Evolutionary conservation across 2,113 vertebrate genomes (phyloP), one percentile per base, ranked within the genome.

Genomic region (Otus sunia): DNA sequence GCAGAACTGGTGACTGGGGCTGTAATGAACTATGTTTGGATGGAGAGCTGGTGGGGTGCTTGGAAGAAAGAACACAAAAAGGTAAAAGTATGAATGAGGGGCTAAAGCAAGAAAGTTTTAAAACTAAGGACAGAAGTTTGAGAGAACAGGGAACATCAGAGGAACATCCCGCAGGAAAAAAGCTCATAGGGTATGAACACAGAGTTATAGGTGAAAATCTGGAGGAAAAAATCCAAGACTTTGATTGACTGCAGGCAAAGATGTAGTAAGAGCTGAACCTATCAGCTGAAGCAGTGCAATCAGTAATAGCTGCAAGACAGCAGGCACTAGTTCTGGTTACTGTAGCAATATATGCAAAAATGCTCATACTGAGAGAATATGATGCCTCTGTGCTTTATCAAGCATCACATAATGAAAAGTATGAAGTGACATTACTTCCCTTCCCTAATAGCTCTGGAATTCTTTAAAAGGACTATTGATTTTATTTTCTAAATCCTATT

Each of bases 401-500:
- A 96, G 59, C 55, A 67, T 76, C 59, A 59, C 78, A 52, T 69
- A 92, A 83, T 59, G 37, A 95, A 96, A 94, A 94, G 50, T 88
- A 88, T 37, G 39, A 88, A 96, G 55, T 5, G 0, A 76, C 50
- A 91, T 91, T 41, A 52, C 86, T 94, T 92, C 26, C 27, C 39
- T 69, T 88, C 52, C 21, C 22, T 53, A 90, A 53, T 45, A 94
- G 75, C 62, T 76, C 62, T 64, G 58, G 52, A 90, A 90, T 95
- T 76, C 82, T 93, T 95, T 13, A 90, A 93, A 80, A 73, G 27
- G 78, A 18, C 81, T 90, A 74, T 25, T 86, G 85, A 88, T 96
- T 96, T 96, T 88, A 82, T 92, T 96, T 96, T 78, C 71, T 64
- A 86, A 95, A 94, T 37, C 58, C 32, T 58, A 15, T 93, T 91